These are phyloP conservation scores for Cavia porcellus DNA, from an alignment of 2,113 vertebrate genomes.

Conservation along the genomic window DNA sequence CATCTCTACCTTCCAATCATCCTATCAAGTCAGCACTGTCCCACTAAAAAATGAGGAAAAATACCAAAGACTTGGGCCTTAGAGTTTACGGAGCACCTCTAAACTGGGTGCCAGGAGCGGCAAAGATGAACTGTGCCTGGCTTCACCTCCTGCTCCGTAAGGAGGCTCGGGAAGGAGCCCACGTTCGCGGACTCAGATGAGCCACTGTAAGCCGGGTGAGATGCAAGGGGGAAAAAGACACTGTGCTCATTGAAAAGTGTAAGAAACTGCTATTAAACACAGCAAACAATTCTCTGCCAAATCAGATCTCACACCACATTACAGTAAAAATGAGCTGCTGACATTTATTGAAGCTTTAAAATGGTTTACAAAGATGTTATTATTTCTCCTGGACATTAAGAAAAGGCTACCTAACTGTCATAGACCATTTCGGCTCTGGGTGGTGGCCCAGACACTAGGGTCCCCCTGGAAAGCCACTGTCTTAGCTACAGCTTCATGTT, in stretches of 20 bases:
- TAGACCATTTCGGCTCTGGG: background rate
- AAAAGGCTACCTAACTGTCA: background rate
- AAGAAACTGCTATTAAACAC: slow-evolving; percentile 1
- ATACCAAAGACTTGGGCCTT: background rate
- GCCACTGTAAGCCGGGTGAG: background rate
- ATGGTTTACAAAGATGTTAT: slow-evolving; percentile 39
- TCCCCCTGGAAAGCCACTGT: background rate
- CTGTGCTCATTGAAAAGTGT: background rate
- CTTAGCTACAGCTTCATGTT: background rate
- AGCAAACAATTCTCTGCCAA: background rate
- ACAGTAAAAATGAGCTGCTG: slow-evolving; percentile 15
- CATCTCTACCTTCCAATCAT: slow-evolving; percentile 25
- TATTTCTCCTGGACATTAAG: slow-evolving; percentile 48
- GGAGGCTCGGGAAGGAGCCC: background rate
- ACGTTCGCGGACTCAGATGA: background rate
- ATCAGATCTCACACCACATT: background rate
- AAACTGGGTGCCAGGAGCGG: slow-evolving; percentile 1
- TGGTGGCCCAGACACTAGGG: background rate
- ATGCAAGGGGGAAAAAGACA: background rate
- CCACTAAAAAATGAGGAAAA: background rate
- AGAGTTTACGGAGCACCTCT: slow-evolving; percentile 20
- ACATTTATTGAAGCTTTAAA: slow-evolving; percentile 33
- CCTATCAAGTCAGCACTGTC: background rate
- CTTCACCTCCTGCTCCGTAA: background rate
- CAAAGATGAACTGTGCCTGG: slow-evolving; percentile 27